Conservation (phyloP, 2,797 vertebrate genomes). For the Phataginus tetradactyla region DNA sequence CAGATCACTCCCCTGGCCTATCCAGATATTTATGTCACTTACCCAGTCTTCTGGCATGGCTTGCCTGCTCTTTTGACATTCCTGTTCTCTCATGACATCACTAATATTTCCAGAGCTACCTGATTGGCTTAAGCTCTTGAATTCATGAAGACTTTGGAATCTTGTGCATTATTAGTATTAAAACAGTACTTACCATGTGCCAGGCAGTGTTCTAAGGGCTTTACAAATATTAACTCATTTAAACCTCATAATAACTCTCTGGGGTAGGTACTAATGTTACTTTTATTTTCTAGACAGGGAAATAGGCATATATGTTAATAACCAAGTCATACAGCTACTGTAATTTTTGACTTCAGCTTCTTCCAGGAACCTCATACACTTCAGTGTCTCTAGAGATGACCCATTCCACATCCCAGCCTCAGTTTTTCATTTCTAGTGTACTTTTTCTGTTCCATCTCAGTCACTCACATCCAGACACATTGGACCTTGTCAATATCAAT, state of each 20-base stretch:
- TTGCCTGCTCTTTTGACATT: background rate
- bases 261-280: background rate
- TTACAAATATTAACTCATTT: background rate
- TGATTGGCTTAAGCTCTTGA: background rate
- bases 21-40: background rate
- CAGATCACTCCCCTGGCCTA: rapidly evolving
- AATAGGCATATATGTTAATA: background rate
- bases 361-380: background rate
- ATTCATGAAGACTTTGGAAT: background rate
- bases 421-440: background rate
- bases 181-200: background rate
- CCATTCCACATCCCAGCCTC: background rate
- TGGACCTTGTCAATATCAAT: background rate
- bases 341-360: background rate
- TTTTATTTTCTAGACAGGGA: background rate
- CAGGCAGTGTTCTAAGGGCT: background rate
- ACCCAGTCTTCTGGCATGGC: background rate
- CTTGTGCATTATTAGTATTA: background rate
- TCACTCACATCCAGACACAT: background rate
- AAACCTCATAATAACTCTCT: background rate
- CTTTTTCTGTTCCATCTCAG: background rate
- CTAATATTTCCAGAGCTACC: background rate
- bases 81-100: background rate
- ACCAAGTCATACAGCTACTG: background rate
- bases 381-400: background rate